phyloP scores from a whole-genome alignment of 2,797 vertebrate genomes.

The Sparidentex hasta region DNA sequence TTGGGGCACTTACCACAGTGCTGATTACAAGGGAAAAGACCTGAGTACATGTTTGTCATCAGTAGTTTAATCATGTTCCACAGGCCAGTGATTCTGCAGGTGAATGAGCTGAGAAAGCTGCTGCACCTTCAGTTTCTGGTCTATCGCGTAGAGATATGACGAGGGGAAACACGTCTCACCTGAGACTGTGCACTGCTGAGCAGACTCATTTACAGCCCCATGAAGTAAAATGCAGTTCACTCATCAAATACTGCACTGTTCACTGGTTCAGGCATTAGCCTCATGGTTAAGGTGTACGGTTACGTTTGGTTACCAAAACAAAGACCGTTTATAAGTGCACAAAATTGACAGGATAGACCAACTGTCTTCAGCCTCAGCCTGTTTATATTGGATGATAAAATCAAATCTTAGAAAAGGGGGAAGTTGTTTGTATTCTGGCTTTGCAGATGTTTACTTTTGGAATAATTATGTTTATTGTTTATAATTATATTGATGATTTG shows the following conservation, averaged over 20 bases:
- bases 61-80: no score
- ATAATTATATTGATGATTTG: background rate
- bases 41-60: background rate
- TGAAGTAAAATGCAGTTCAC: background rate
- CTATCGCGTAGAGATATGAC: conserved; percentile 2
- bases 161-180: background rate
- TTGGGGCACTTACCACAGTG: background rate
- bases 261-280: background rate
- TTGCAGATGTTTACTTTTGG: background rate
- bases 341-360: no score
- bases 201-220: background rate
- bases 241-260: conserved; percentile 4
- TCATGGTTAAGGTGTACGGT: background rate
- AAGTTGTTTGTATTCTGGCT: no score
- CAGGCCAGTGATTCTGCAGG: conserved; percentile 26
- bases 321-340: no score
- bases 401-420: no score
- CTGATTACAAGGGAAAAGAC: conserved; percentile 38
- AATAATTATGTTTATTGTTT: background rate
- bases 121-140: conserved; percentile 11
- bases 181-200: conserved; percentile 19
- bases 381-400: no score
- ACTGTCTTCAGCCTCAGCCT: no score
- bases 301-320: background rate
- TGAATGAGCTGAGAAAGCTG: conserved; percentile 32